Evolutionary conservation across 2,888 invertebrate species (phyloP), one percentile per base, ranked within the genome.

Genomic region (Holacanthella duospinosa): DNA sequence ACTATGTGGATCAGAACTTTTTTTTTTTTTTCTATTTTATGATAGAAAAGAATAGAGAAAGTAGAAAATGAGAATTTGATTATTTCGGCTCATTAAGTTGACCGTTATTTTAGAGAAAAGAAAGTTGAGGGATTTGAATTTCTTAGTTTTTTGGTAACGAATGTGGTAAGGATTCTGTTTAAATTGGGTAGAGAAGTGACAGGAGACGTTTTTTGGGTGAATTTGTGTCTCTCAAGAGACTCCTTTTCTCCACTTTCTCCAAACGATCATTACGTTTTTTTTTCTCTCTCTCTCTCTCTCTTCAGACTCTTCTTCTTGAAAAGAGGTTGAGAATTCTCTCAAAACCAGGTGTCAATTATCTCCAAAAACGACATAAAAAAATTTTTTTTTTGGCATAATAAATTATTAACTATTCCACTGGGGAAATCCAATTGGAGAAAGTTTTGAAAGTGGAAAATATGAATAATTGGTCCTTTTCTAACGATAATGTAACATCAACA

Each of bases 231-330:
- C 48, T 21, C 48, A 4, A 4, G 48, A 48, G 48, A 48, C 48
- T 48, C 48, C 48, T 48, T 36, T 48, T 48, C 48, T 21, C 48
- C 12, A 48, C 48, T 48, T 48, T 48, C 48, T 48, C 48, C 48
- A 48, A 36, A 36, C 16, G 9, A 6, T 36, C 36, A 36, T n/a
- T n/a, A n/a, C n/a, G 36, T 36, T 36, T 36, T 16, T 16, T 36
- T 36, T 36, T 36, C 36, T 36, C 36, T 36, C 16, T 6, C 36
- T 16, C 6, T 36, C 16, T 12, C 36, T 36, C 36, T 16, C 16
- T 6, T 36, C 36, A 36, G 16, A 6, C 36, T 36, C 36, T 9
- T 16, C 36, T 9, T 16, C 36, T 6, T 16, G 9, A 16, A 16
- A 16, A 36, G 16, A 36, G 36, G 16, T 16, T 36, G 6, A 36